Percentiles rank a stretch among this genome's conserved stretches.
Conservation (phyloP, 2,113 vertebrate species). For the Oryctolagus cuniculus region DNA sequence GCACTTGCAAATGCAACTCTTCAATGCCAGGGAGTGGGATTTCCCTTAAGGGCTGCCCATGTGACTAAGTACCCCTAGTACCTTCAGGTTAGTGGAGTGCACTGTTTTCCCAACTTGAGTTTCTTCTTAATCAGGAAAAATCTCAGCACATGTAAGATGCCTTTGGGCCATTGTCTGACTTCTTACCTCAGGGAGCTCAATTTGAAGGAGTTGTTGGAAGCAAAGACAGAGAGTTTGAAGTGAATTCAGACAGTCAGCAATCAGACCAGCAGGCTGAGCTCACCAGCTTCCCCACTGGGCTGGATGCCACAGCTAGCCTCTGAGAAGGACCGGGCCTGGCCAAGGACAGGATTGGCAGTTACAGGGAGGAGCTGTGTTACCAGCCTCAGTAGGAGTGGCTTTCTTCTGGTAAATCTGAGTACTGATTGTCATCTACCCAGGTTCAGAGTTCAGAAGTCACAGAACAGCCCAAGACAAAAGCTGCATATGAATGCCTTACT, state of each 20-base stretch:
- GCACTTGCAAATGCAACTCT: not conserved
- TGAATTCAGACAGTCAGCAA: not conserved
- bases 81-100: constrained; percentile 15
- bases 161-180: constrained; percentile 57
- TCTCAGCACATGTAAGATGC: constrained; percentile 32
- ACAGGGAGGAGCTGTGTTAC: not conserved
- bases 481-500: not conserved
- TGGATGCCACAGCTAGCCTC: not conserved
- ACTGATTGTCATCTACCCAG: not conserved
- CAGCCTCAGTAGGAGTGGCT: not conserved
- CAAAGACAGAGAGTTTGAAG: not conserved
- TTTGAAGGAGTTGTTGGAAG: constrained; percentile 47
- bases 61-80: constrained; percentile 24
- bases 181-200: constrained; percentile 20
- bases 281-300: not conserved
- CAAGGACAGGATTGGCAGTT: not conserved
- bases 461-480: not conserved
- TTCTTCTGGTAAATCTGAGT: not conserved
- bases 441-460: not conserved
- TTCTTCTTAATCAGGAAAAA: constrained; percentile 64
- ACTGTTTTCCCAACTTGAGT: not conserved
- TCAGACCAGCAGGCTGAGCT: not conserved
- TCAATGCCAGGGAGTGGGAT: not conserved
- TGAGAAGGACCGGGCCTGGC: not conserved
- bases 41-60: constrained; percentile 1